A percentile compares a stretch with the other conserved stretches of the same genome.
Conservation (phyloP, 2,113 vertebrate genomes). For the Charina bottae region DNA sequence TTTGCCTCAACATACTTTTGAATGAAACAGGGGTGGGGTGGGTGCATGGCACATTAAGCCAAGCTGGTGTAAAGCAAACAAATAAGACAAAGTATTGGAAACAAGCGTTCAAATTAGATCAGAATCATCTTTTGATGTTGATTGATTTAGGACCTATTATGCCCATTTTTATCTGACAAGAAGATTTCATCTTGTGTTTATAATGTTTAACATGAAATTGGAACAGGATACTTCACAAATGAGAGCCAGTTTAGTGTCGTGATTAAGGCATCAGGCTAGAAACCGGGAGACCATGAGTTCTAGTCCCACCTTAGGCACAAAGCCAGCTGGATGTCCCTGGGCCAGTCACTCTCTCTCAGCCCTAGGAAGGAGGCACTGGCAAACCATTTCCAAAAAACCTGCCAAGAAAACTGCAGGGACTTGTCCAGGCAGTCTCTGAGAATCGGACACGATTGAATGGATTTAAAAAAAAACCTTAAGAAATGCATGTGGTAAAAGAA, state of each 20-base stretch:
- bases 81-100: not conserved
- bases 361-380: too few species aligned
- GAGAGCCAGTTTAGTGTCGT: too few species aligned
- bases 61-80: not conserved
- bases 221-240: not conserved
- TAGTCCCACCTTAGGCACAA: too few species aligned
- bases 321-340: too few species aligned
- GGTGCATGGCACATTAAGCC: not conserved
- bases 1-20: not conserved
- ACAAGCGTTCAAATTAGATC: not conserved
- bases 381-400: too few species aligned
- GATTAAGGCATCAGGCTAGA: too few species aligned
- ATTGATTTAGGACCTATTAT: not conserved
- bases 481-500: not conserved
- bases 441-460: too few species aligned
- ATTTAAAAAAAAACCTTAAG: not conserved
- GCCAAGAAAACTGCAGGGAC: too few species aligned
- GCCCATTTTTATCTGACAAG: not conserved
- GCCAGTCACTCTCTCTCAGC: too few species aligned
- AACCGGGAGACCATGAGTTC: too few species aligned
- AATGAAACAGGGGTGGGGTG: not conserved
- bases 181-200: not conserved
- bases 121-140: not conserved
- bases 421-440: too few species aligned
- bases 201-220: not conserved